Conservation (phyloP, 2,888 invertebrate species). For the Slavum lentiscoides region DNA sequence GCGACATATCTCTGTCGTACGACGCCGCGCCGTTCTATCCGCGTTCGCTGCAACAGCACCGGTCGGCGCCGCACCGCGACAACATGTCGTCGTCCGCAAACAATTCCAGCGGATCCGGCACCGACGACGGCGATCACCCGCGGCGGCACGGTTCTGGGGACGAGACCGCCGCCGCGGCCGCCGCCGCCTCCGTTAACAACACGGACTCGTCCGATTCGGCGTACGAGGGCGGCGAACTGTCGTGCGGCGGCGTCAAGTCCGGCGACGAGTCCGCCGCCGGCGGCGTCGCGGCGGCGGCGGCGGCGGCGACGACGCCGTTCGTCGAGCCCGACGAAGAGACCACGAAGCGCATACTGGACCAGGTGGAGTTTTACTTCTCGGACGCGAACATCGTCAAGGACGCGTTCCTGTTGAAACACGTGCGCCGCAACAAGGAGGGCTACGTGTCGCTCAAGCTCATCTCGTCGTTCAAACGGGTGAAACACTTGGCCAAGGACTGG, state of each 20-base stretch:
- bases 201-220: slow-evolving; percentile 60
- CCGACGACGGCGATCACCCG: slow-evolving; percentile 36
- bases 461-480: slow-evolving; percentile 92
- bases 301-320: slow-evolving; percentile 64
- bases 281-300: slow-evolving; percentile 60
- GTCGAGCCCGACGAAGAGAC: slow-evolving; percentile 74
- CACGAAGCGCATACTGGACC: slow-evolving; percentile 76
- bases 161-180: not conserved
- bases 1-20: slow-evolving; percentile 66
- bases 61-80: slow-evolving; percentile 56
- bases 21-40: slow-evolving; percentile 60
- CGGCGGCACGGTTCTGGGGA: not conserved
- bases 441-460: slow-evolving; percentile 93
- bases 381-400: slow-evolving; percentile 94
- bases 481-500: slow-evolving; percentile 92
- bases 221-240: slow-evolving; percentile 41
- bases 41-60: slow-evolving; percentile 62
- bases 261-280: slow-evolving; percentile 57
- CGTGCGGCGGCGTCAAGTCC: not conserved
- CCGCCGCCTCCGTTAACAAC: slow-evolving; percentile 6
- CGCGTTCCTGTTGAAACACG: slow-evolving; percentile 92
- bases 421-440: slow-evolving; percentile 91
- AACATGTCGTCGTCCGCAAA: slow-evolving; percentile 27
- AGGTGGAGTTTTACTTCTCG: slow-evolving; percentile 95
- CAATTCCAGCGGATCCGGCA: slow-evolving; percentile 71